phyloP scores from a whole-genome alignment of 2,888 invertebrate species.

The Corythucha ciliata region DNA sequence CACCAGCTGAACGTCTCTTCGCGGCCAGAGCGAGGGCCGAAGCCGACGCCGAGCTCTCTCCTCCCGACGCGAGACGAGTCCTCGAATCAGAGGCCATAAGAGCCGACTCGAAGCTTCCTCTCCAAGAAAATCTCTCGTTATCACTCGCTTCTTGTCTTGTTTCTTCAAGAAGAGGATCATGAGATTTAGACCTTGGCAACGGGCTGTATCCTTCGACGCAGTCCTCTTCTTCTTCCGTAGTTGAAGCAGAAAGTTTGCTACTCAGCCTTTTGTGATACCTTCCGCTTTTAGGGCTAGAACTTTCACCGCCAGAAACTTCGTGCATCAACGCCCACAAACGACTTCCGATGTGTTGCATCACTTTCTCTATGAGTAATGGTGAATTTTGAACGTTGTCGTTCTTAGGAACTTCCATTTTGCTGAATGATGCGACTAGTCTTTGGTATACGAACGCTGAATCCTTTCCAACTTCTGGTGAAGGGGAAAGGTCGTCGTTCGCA shows the following conservation, averaged over 20 bases:
- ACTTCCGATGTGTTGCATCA: slow-evolving; percentile 85
- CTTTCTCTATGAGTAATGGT: slow-evolving; percentile 78
- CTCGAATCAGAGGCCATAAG: slow-evolving; percentile 77
- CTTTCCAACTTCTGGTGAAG: slow-evolving; percentile 43
- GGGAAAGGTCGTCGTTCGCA: slow-evolving; percentile 26
- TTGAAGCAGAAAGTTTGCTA: slow-evolving; percentile 50
- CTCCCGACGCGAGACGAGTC: slow-evolving; percentile 50
- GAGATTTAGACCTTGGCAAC: slow-evolving; percentile 69
- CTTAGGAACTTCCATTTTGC: slow-evolving; percentile 52
- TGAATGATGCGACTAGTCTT: slow-evolving; percentile 73
- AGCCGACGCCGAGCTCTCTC: slow-evolving; percentile 51
- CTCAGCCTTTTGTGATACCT: slow-evolving; percentile 47
- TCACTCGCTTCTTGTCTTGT: slow-evolving; percentile 63
- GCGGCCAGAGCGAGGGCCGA: slow-evolving; percentile 60
- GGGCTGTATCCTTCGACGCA: slow-evolving; percentile 54
- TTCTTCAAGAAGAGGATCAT: slow-evolving; percentile 63
- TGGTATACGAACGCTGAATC: slow-evolving; percentile 83
- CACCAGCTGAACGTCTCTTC: slow-evolving; percentile 72
- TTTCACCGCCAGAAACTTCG: slow-evolving; percentile 71
- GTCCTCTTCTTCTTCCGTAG: slow-evolving; percentile 57
- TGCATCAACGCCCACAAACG: slow-evolving; percentile 82
- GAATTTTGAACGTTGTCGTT: slow-evolving; percentile 50
- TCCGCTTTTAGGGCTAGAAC: slow-evolving; percentile 32
- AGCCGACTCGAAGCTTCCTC: slow-evolving; percentile 87
- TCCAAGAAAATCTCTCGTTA: slow-evolving; percentile 83